These are phyloP conservation scores for Drosophila setosimentum DNA, from an alignment of 2,888 invertebrate genomes.

Conservation along the genomic window DNA sequence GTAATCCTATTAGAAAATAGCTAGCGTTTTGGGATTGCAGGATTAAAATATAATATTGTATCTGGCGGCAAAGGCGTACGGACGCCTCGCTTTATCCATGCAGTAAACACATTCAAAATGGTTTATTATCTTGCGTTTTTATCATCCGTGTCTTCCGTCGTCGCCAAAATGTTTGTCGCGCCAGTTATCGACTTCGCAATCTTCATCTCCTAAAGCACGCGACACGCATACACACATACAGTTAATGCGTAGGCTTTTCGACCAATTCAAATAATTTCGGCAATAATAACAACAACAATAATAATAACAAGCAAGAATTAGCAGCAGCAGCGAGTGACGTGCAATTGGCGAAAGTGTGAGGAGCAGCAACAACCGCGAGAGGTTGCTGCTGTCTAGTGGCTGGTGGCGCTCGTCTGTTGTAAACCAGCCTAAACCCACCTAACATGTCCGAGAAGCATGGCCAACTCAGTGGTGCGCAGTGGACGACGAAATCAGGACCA, in stretches of 20 bases:
- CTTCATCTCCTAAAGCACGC: slow-evolving; percentile 78
- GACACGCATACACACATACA: slow-evolving; percentile 25
- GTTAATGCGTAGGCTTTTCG: slow-evolving; percentile 52
- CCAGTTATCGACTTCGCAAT: slow-evolving; percentile 80
- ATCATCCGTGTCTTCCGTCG: slow-evolving; percentile 73
- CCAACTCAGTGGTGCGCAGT: slow-evolving; percentile 81
- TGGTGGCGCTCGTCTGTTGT: slow-evolving; percentile 20
- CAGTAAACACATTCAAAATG: slow-evolving; percentile 66
- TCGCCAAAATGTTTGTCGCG: slow-evolving; percentile 74
- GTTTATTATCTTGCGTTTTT: slow-evolving; percentile 75
- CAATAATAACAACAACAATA: slow-evolving; percentile 34
- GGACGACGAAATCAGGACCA: slow-evolving; percentile 82
- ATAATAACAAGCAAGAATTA: slow-evolving; percentile 32
- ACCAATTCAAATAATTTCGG: slow-evolving; percentile 34
- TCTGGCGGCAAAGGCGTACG: slow-evolving; percentile 16
- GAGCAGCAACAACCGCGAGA: slow-evolving; percentile 29
- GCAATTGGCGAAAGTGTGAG: slow-evolving; percentile 33
- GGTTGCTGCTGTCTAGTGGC: slow-evolving; percentile 35
- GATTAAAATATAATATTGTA: slow-evolving; percentile 13
- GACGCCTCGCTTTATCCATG: slow-evolving; percentile 23
- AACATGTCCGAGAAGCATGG: slow-evolving; percentile 85
- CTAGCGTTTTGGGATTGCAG: slow-evolving; percentile 28
- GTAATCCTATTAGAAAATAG: slow-evolving; percentile 62
- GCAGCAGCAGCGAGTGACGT: slow-evolving; percentile 27
- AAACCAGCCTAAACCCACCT: slow-evolving; percentile 46